These are phyloP conservation scores for Drosophila auraria DNA, from an alignment of 1,140 invertebrate genomes.

Conservation along the genomic window DNA sequence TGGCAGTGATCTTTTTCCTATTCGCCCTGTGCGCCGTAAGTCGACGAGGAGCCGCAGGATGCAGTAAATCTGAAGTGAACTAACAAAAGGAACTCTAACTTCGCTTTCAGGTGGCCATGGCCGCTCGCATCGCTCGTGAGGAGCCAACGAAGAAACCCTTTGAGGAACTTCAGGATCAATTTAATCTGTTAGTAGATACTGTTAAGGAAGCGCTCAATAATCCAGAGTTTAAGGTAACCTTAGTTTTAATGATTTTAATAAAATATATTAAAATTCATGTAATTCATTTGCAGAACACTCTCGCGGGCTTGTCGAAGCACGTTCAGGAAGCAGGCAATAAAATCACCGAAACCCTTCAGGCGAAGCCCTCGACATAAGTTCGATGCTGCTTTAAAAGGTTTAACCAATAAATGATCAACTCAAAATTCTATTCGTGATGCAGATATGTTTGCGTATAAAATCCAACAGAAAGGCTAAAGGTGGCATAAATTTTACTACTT, in stretches of 20 bases:
- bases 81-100: neutral
- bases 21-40: constrained; percentile 11
- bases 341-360: accelerated
- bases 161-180: neutral
- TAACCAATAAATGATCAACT: too few relatives aligned
- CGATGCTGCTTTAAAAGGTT: too few relatives aligned
- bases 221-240: neutral
- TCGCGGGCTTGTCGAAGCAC: accelerated
- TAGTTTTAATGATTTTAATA: too few relatives aligned
- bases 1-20: constrained; percentile 9
- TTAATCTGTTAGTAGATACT: accelerated
- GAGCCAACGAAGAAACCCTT: neutral
- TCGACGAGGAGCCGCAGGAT: neutral
- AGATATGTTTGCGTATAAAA: neutral
- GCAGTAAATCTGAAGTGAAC: too few relatives aligned
- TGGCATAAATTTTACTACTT: too few relatives aligned
- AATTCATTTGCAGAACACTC: neutral
- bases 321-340: accelerated
- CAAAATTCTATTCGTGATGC: neutral
- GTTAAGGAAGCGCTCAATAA: neutral
- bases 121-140: constrained; percentile 5
- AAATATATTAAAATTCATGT: too few relatives aligned
- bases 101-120: constrained; percentile 9
- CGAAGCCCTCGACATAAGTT: neutral
- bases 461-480: neutral